Base-by-base conservation (phyloP, 1,140 invertebrate species). In the Lucilia cuprina region DNA sequence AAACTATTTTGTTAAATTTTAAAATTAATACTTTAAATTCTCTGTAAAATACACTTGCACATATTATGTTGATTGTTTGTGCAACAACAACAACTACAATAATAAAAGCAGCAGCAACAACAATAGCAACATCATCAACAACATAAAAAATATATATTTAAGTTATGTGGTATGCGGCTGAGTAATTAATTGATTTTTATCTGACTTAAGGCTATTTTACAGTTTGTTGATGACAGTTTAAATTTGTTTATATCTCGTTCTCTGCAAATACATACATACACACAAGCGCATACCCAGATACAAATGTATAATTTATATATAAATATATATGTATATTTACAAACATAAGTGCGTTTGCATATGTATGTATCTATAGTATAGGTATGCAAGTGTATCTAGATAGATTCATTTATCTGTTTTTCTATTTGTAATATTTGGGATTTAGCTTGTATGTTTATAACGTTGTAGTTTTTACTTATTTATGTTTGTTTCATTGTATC, bases 101-200 rank as follows among this genome's bases (percentile, higher is more conserved):
- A 80, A 80, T 19, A 49, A 21, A n/a, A 80, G 25, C 25, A 30
- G 25, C 25, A 30, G 3, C n/a, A 60, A 12, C 25, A 21, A 30
- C 1, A 74, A 30, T 0, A 75, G 12, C 74, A 34, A 35, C 30
- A 75, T 19, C 41, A 80, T 50, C 77, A 49, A 49, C 41, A 80
- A n/a, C n/a, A n/a, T n/a, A n/a, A n/a, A 80, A 78, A 25, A 70
- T n/a, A n/a, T n/a, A 19, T 70, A 70, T 70, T 70, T 70, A 70
- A 70, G 21, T 70, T 78, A 49, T 50, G 74, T 30, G n/a, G 74
- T 75, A 77, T 77, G 74, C 25, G 65, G 86, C 88, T 87, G 88
- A 87, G 88, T 89, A 89, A 89, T 89, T 89, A 89, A 89, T 89
- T 89, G 88, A 89, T 89, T 89, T 89, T 89, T 88, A 89, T 89